Conservation (phyloP, 2,113 vertebrate species). For the Echinops telfairi region DNA sequence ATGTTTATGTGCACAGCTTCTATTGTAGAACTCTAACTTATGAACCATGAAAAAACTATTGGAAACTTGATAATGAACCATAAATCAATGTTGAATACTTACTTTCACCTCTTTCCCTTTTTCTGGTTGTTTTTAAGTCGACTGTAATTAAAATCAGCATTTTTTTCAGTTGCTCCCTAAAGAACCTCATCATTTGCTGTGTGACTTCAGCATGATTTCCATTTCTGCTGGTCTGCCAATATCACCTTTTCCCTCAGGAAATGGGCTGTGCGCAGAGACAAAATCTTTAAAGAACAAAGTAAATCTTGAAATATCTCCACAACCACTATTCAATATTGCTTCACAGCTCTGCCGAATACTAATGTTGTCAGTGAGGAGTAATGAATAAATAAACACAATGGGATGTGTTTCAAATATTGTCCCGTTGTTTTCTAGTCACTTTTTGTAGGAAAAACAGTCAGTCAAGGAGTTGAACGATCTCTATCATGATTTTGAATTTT, state of each 20-base stretch:
- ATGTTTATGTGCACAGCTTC: slow-evolving; percentile 49
- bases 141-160: slow-evolving; percentile 81
- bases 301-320: slow-evolving; percentile 77
- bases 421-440: slow-evolving; percentile 69
- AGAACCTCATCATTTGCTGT: slow-evolving; percentile 65
- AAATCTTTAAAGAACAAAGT: slow-evolving; percentile 83
- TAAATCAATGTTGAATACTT: slow-evolving; percentile 83
- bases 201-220: slow-evolving; percentile 77
- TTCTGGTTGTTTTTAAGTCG: slow-evolving; percentile 75
- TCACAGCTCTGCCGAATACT: slow-evolving; percentile 77
- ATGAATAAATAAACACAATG: slow-evolving; percentile 84
- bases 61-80: slow-evolving; percentile 81
- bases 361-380: slow-evolving; percentile 70
- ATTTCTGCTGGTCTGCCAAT: slow-evolving; percentile 79
- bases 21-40: slow-evolving; percentile 78
- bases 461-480: slow-evolving; percentile 62
- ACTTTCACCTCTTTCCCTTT: slow-evolving; percentile 59
- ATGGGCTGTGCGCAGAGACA: slow-evolving; percentile 74
- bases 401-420: slow-evolving; percentile 75
- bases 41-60: slow-evolving; percentile 69
- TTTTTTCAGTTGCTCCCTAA: slow-evolving; percentile 78
- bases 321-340: slow-evolving; percentile 73
- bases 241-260: slow-evolving; percentile 76
- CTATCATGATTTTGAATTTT: slow-evolving; percentile 52
- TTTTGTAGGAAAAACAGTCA: slow-evolving; percentile 65